A percentile compares a stretch with the other conserved stretches of the same genome.
These are phyloP conservation scores for Oligia fasciuncula DNA, from an alignment of 2,888 invertebrate species.

Conservation along the genomic window DNA sequence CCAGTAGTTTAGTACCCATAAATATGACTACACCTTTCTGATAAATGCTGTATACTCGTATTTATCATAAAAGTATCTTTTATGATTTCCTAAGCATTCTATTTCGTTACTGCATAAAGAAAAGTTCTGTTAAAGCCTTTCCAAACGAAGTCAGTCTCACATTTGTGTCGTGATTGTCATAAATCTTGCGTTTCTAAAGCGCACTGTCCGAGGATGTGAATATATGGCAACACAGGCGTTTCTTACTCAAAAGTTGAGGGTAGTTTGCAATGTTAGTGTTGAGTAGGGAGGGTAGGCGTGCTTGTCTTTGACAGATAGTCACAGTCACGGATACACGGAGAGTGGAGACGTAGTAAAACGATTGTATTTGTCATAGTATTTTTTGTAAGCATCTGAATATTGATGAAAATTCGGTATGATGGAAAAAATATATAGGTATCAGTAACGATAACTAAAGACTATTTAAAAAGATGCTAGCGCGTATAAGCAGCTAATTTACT, in stretches of 20 bases:
- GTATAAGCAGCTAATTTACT: too few species aligned
- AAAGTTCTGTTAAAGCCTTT: conserved; percentile 2
- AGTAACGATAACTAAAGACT: not conserved
- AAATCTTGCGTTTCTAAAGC: conserved; percentile 68
- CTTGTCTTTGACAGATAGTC: not conserved
- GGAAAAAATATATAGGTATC: not conserved
- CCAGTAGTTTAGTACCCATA: too few species aligned
- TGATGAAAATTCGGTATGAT: not conserved
- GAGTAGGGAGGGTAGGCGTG: conserved; percentile 33
- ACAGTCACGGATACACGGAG: not conserved
- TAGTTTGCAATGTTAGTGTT: conserved; percentile 49
- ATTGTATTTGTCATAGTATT: not conserved
- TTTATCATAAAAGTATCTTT: not conserved
- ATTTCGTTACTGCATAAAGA: not conserved
- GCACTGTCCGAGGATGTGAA: conserved; percentile 64
- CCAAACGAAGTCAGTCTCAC: not conserved
- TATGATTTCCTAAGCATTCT: not conserved
- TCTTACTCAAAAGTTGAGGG: conserved; percentile 62
- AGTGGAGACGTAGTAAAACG: not conserved
- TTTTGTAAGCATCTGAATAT: too few species aligned
- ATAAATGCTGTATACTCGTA: not conserved
- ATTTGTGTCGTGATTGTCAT: conserved; percentile 44
- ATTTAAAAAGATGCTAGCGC: not conserved
- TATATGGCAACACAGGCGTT: conserved; percentile 59
- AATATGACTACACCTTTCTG: not conserved